A percentile compares a stretch with the other conserved stretches of the same genome.
Evolutionary conservation across 2,113 vertebrate species (phyloP).

Genomic region (Oryctolagus cuniculus): mOryCun1.1 NC_091448.1:33158501-33159000

Average conservation of each 20-base stretch:
- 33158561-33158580: constrained; percentile 17
- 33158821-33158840: constrained; percentile 84
- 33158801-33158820: constrained; percentile 80
- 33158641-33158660: constrained; percentile 58
- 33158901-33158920: constrained; percentile 59
- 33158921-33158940: constrained; percentile 2
- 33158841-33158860: constrained; percentile 82
- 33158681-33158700: constrained; percentile 88
- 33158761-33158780: constrained; percentile 83
- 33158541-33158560: background rate
- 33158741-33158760: constrained; percentile 86
- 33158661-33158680: constrained; percentile 87
- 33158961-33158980: constrained; percentile 50
- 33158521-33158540: background rate
- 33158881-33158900: background rate
- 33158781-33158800: constrained; percentile 77
- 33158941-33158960: too few relatives aligned
- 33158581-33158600: background rate
- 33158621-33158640: constrained; percentile 14
- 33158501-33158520: constrained; percentile 57
- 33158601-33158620: background rate
- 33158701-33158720: constrained; percentile 94
- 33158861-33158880: constrained; percentile 40
- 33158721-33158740: constrained; percentile 89
- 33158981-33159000: background rate